These are phyloP conservation scores for Hipparchia semele DNA, from an alignment of 2,888 invertebrate genomes.

Conservation along the genomic window DNA sequence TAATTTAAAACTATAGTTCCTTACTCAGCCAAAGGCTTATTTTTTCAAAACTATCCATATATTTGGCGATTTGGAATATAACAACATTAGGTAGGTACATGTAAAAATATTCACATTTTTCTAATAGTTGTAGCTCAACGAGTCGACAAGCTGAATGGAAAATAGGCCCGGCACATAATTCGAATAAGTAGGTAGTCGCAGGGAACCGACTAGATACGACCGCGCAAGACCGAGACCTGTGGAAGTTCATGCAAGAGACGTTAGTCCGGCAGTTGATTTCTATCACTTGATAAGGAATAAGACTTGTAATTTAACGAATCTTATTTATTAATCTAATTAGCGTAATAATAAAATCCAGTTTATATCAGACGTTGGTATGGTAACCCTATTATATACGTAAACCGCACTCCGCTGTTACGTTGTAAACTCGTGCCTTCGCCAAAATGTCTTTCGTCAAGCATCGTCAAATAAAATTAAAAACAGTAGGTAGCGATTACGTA, in stretches of 20 bases:
- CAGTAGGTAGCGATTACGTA: conserved; percentile 29
- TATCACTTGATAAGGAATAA: no score
- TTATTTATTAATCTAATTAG: not conserved
- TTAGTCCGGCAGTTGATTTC: no score
- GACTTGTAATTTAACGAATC: not conserved
- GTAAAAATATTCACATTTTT: no score
- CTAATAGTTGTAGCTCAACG: no score
- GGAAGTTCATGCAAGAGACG: no score
- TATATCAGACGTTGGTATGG: not conserved
- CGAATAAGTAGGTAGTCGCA: no score
- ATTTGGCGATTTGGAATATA: not conserved
- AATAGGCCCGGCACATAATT: no score
- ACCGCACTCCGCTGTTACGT: not conserved
- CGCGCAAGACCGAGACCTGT: no score
- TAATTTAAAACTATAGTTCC: not conserved
- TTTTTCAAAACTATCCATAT: not conserved
- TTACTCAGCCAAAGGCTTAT: not conserved
- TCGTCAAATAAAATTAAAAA: conserved; percentile 42
- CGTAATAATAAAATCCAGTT: not conserved
- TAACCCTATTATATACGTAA: conserved; percentile 5
- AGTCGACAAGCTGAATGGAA: no score
- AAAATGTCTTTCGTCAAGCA: conserved; percentile 64
- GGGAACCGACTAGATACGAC: no score
- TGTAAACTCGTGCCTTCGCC: conserved; percentile 56
- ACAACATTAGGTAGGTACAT: no score